Base-by-base conservation (phyloP, 2,888 invertebrate genomes). In the Synanthedon formicaeformis region DNA sequence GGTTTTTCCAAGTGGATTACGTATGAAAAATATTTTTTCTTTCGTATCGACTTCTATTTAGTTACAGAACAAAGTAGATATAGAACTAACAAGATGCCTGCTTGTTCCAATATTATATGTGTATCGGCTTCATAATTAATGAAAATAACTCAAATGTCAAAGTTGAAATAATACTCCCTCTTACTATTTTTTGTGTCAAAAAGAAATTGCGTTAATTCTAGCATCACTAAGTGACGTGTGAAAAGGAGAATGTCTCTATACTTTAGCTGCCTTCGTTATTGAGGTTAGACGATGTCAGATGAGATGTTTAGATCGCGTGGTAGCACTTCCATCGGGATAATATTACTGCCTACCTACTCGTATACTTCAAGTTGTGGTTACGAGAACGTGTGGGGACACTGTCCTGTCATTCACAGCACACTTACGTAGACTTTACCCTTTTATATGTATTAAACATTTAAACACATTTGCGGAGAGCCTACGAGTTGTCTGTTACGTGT, bases 281-380 rank as follows among this genome's bases (percentile, higher is more conserved):
- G 45, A 63, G 59, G 60, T 65, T 58, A 53, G 51, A 49, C 14
- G 45, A 5, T 45, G 45, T 45, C 45, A 12, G 45, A 45, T 14
- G 45, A 45, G 45, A 45, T 11, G 45, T 45, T n/a, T 34, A 34
- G 10, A 34, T 58, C 58, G 62, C 65, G 71, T 61, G 63, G 69
- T 69, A 67, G 62, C 65, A 62, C 62, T 67, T 67, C 61, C 63
- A 68, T 66, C 66, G 64, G 64, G 66, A 70, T 75, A 71, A 67
- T 73, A 68, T 70, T 67, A 66, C 65, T 65, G 69, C 14, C 49
- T 16, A 49, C 49, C 14, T 49, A n/a, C n/a, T n/a, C n/a, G n/a
- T n/a, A 34, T 16, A 49, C 18, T 14, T 12, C 13, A 18, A 18
- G 16, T 23, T 49, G 49, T 10, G 49, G 49, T 49, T 49, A 45